Percentiles rank a stretch among this genome's conserved stretches.
These are phyloP conservation scores for Macrotrachela quadricornifera DNA, from an alignment of 1,140 invertebrate species.

Conservation along the genomic window DNA sequence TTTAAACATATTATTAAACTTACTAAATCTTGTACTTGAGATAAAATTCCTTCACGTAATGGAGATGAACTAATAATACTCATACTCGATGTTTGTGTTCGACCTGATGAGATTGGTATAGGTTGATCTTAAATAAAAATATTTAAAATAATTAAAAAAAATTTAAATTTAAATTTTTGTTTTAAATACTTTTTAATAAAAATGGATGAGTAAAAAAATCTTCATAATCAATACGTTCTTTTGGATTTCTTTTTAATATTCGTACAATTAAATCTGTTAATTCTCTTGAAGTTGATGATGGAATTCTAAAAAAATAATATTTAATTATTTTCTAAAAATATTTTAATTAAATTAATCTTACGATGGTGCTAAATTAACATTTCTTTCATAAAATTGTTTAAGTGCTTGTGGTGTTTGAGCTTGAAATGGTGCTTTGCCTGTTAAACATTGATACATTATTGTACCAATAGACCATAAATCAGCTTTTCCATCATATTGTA, in stretches of 20 bases:
- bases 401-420: constrained; percentile 92
- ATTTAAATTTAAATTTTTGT: background rate
- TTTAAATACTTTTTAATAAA: background rate
- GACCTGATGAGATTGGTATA: too few species aligned
- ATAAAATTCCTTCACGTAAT: too few species aligned
- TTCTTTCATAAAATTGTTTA: constrained; percentile 89
- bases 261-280: constrained; percentile 6
- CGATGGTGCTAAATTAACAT: constrained; percentile 79
- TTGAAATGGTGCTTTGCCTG: constrained; percentile 90
- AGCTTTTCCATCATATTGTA: constrained; percentile 94
- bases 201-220: constrained; percentile 7
- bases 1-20: too few species aligned
- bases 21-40: too few species aligned
- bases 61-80: too few species aligned
- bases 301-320: background rate
- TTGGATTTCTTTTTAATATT: constrained; percentile 4
- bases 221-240: constrained; percentile 7
- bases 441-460: constrained; percentile 94
- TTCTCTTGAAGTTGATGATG: constrained; percentile 3
- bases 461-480: constrained; percentile 93
- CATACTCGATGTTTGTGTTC: too few species aligned
- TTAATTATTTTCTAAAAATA: too few species aligned
- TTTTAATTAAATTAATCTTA: constrained; percentile 32
- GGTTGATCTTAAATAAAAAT: too few species aligned
- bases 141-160: too few species aligned